Conservation (phyloP, 2,113 vertebrate species). For the Platycercus adscitus region DNA sequence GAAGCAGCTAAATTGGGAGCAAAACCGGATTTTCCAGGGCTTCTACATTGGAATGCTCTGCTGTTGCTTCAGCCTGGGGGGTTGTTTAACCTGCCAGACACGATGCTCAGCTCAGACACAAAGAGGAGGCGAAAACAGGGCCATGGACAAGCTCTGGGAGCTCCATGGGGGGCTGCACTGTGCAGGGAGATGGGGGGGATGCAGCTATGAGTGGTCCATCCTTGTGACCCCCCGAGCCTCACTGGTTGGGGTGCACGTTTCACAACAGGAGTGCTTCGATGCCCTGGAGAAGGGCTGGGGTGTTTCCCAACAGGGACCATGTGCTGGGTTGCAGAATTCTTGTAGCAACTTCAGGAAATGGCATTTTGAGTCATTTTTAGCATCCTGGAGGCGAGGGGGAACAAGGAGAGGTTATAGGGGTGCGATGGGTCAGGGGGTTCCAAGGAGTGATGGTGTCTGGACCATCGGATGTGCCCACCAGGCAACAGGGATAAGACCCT, state of each 20-base stretch:
- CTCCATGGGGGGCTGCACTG: fast-evolving
- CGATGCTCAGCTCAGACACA: fast-evolving
- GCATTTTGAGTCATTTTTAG: background rate
- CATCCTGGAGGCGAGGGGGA: background rate
- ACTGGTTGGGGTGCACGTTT: background rate
- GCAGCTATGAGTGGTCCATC: background rate
- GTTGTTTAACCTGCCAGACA: background rate
- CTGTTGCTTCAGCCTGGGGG: background rate
- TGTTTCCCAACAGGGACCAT: background rate
- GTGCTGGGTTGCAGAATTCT: background rate
- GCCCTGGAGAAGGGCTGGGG: background rate
- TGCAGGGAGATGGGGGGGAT: background rate
- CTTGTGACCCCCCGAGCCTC: background rate
- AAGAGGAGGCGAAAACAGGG: fast-evolving
- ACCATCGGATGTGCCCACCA: no score
- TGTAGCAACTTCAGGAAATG: background rate
- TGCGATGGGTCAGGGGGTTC: background rate
- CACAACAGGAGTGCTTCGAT: background rate
- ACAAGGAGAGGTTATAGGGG: background rate
- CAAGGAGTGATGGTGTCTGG: background rate
- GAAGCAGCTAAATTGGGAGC: fast-evolving
- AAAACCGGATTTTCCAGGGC: background rate
- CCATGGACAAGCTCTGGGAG: background rate
- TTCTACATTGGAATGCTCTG: background rate
- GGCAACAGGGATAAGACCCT: background rate